phyloP scores from a whole-genome alignment of 2,888 invertebrate species.

The Chrysolina americana region DNA sequence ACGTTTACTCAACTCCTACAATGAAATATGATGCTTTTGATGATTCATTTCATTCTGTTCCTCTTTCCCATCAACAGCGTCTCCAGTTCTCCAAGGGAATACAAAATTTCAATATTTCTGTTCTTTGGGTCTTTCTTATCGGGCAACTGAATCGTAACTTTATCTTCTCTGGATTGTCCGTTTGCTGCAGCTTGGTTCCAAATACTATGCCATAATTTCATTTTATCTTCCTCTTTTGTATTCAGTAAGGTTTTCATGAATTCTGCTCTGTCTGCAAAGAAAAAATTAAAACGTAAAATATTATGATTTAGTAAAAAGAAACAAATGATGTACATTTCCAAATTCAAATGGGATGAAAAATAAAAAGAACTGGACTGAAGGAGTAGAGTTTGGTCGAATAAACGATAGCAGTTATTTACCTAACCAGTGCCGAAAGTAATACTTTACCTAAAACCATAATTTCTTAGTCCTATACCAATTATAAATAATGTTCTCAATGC shows the following conservation, averaged over 20 bases:
- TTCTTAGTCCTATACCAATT: too few species aligned
- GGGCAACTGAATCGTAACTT: slow-evolving; percentile 66
- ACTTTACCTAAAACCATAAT: too few species aligned
- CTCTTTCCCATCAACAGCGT: slow-evolving; percentile 50
- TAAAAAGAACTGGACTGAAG: too few species aligned
- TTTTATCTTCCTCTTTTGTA: slow-evolving; percentile 62
- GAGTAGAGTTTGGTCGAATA: too few species aligned
- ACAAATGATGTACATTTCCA: not conserved
- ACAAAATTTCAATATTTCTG: slow-evolving; percentile 59
- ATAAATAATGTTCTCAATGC: too few species aligned
- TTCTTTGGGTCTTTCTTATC: slow-evolving; percentile 54
- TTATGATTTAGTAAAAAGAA: not conserved
- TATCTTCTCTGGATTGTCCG: slow-evolving; percentile 63
- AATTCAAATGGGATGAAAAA: too few species aligned
- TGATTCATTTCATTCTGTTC: slow-evolving; percentile 13
- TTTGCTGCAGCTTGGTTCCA: slow-evolving; percentile 64
- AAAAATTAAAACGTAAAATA: not conserved
- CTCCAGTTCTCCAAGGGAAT: slow-evolving; percentile 63
- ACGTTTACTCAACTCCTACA: not conserved
- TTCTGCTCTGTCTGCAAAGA: slow-evolving; percentile 60
- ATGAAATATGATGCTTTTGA: slow-evolving; percentile 3
- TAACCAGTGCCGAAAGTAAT: too few species aligned
- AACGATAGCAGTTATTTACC: too few species aligned
- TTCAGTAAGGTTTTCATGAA: slow-evolving; percentile 62
- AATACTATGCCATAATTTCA: slow-evolving; percentile 64